Evolutionary conservation across 1,140 invertebrate species (phyloP), one percentile per base, ranked within the genome.

Genomic region (Macrobrachium rosenbergii): DNA sequence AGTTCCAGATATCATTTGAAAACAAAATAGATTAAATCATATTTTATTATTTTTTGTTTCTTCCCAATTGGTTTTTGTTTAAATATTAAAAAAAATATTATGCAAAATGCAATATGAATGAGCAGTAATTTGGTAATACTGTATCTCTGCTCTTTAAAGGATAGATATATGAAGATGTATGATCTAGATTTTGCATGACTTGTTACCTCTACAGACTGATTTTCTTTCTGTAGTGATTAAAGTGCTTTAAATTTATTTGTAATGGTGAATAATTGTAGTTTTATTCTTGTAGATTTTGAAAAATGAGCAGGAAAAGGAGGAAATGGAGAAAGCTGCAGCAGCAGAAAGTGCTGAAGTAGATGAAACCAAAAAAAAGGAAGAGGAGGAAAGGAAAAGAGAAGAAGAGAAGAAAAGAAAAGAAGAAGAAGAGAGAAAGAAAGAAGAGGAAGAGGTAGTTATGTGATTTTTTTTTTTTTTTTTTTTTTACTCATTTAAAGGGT

Each of bases 221-320:
- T 23, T 19, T 77, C 7, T 45, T 37, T 17, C 10, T n/a, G 37
- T 11, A 82, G 8, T 45, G 21, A 11, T n/a, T 23, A 63, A 23
- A 21, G n/a, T 21, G 8, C 17, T 80, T 79, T 19, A 12, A 19
- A 63, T 14, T 12, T 67, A 19, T 12, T 96, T 96, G 93, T 94
- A 90, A 91, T 92, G 83, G 91, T 92, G 90, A 92, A 88, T 90
- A 93, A 37, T 91, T 59, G 52, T 52, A 14, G 6, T 8, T 19
- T n/a, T 37, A 60, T 23, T 84, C n/a, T 19, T 37, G 91, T 92
- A 62, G 93, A 93, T 90, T 90, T 91, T 83, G 92, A 93, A 79
- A 89, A 87, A 90, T 28, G 90, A 91, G 59, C 90, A 92, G 63
- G 92, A 92, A 90, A 93, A 93, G 83, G 93, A 94, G 85, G 92